Conservation (phyloP, 1,140 invertebrate species). For the Diorhabda elongata region DNA sequence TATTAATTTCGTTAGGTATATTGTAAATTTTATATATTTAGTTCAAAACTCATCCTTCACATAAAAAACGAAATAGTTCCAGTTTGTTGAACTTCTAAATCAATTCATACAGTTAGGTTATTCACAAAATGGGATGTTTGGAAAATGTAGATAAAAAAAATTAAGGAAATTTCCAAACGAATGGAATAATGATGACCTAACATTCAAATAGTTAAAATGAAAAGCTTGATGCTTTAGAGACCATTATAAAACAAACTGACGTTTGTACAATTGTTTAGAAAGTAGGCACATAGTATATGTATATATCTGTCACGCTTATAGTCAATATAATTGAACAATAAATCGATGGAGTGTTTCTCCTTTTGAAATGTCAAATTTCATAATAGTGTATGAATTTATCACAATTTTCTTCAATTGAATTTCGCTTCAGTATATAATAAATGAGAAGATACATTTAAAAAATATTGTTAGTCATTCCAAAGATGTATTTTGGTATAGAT, state of each 20-base stretch:
- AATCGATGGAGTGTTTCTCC: conserved; percentile 21
- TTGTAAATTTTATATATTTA: conserved; percentile 26
- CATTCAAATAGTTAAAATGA: background rate
- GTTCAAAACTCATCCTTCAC: conserved; percentile 10
- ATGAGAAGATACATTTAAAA: too few species aligned
- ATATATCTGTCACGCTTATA: conserved; percentile 39
- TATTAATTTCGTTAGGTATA: conserved; percentile 24
- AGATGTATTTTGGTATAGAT: too few species aligned
- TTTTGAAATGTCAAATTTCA: background rate
- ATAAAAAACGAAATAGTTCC: background rate
- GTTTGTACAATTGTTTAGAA: background rate
- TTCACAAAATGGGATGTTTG: too few species aligned
- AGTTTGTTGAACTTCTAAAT: too few species aligned
- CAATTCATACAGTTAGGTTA: too few species aligned
- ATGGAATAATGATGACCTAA: too few species aligned
- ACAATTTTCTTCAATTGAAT: too few species aligned
- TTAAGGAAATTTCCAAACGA: too few species aligned
- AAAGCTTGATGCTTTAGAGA: background rate
- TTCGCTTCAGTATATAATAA: too few species aligned
- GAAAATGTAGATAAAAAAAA: too few species aligned
- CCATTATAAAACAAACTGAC: background rate
- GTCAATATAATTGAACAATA: conserved; percentile 42
- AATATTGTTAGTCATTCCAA: too few species aligned
- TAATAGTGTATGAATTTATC: too few species aligned
- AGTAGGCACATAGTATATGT: conserved; percentile 7